A percentile compares a stretch with the other conserved stretches of the same genome.
phyloP scores from a whole-genome alignment of 2,888 invertebrate genomes.

The Caenorhabditis sp. region DNA sequence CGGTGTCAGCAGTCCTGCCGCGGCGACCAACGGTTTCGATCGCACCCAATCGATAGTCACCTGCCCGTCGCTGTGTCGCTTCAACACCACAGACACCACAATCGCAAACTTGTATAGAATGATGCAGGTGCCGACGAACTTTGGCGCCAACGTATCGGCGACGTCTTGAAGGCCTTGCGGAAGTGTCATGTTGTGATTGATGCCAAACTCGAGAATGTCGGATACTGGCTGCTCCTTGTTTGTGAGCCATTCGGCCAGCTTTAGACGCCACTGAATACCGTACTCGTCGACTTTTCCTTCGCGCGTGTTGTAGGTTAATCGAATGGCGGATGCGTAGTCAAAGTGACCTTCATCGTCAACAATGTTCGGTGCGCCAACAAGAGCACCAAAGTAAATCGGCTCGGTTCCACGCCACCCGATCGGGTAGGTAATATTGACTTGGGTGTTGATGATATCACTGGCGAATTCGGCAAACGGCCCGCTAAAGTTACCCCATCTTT shows the following conservation, averaged over 20 bases:
- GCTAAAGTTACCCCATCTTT: conserved; percentile 64
- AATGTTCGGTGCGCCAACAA: conserved; percentile 64
- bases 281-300: conserved; percentile 55
- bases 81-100: conserved; percentile 63
- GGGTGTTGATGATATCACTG: conserved; percentile 64
- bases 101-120: conserved; percentile 66
- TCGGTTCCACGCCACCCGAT: conserved; percentile 70
- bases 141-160: conserved; percentile 54
- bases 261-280: conserved; percentile 58
- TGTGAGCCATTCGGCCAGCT: conserved; percentile 60
- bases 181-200: conserved; percentile 67
- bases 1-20: conserved; percentile 65
- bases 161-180: conserved; percentile 67
- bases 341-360: conserved; percentile 68
- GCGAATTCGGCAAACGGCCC: conserved; percentile 66
- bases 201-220: conserved; percentile 66
- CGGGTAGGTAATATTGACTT: conserved; percentile 69
- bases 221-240: conserved; percentile 60
- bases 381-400: conserved; percentile 69
- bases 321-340: conserved; percentile 66
- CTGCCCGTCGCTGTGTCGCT: conserved; percentile 52
- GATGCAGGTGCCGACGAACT: conserved; percentile 54
- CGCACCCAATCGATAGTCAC: conserved; percentile 68
- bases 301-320: conserved; percentile 68
- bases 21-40: conserved; percentile 64